Evolutionary conservation across 1,140 invertebrate species (phyloP), one percentile per base, ranked within the genome.

Genomic region (Drosophila erecta): DNA sequence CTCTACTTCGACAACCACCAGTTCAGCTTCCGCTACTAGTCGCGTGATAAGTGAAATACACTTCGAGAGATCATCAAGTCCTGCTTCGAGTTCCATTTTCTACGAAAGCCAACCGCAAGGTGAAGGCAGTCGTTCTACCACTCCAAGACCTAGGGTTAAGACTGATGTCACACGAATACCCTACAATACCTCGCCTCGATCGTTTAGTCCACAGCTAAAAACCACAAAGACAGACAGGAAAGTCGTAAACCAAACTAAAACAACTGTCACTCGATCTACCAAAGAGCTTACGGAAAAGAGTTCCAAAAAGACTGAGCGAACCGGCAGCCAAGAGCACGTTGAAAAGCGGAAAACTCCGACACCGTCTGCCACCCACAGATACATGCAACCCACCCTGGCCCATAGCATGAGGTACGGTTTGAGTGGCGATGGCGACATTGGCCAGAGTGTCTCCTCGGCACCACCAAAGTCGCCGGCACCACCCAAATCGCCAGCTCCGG

Each of bases 331-430:
- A 55, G 66, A 77, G 37, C 22, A 20, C 15, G 46, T 58, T 37
- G 51, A 53, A 33, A 40, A 40, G 22, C 74, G 22, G 14, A 85
- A 77, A 51, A 85, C 81, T 10, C 81, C 76, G n/a, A 85, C 66
- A 38, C 71, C 61, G 27, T 51, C 41, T 64, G 69, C 76, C 17
- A 70, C 71, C 51, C 90, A 91, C 64, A 83, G 90, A 69, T 91
- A 91, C 44, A 91, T 91, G 90, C 90, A 91, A 46, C 90, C 90
- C 33, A 91, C 90, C 44, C 56, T 91, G 49, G 81, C 90, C 24
- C 79, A 84, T 24, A 91, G 61, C 30, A 81, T 91, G 64, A 76
- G 90, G 11, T 87, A 57, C 40, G 85, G 76, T 12, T 69, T 80
- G 4, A 70, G 56, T 70, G 51, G 55, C 33, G 85, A 89, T 8